Evolutionary conservation across 2,113 vertebrate species (phyloP).

Genomic region (Aramus guarauna): DNA sequence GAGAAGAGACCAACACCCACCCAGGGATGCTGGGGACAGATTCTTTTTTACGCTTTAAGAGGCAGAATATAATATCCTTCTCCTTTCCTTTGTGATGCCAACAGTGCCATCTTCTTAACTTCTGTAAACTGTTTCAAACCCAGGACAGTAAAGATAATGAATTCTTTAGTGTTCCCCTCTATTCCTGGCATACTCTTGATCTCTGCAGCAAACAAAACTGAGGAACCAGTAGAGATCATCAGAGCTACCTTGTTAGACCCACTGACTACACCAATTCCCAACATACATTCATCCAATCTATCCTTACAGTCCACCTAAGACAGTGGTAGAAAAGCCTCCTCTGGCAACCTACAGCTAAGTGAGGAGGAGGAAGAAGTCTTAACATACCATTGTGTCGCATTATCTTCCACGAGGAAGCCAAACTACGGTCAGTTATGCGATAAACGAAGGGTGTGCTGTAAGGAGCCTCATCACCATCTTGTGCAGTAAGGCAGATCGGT

Average conservation of each 20-base stretch:
- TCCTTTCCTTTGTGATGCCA: background rate
- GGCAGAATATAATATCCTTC: background rate
- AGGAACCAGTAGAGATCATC: background rate
- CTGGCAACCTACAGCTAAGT: background rate
- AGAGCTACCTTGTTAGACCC: background rate
- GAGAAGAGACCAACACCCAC: too few relatives aligned
- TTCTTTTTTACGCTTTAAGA: background rate
- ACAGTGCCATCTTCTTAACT: background rate
- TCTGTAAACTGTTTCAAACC: background rate
- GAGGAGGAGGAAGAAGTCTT: background rate
- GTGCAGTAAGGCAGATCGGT: conserved; percentile 68
- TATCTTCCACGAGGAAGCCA: conserved; percentile 71
- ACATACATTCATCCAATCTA: background rate
- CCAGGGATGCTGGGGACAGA: background rate
- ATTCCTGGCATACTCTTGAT: background rate
- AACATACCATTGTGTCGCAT: conserved; percentile 71
- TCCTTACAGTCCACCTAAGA: background rate
- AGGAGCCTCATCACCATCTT: conserved; percentile 73
- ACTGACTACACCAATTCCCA: background rate
- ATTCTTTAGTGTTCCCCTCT: background rate
- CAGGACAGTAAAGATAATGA: background rate
- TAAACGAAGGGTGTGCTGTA: conserved; percentile 79
- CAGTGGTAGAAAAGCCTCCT: background rate
- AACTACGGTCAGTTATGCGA: conserved; percentile 12
- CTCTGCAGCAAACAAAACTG: background rate